Percentiles rank a stretch among this genome's conserved stretches.
These are phyloP conservation scores for Strix uralensis DNA, from an alignment of 2,113 vertebrate genomes.

Conservation along the genomic window DNA sequence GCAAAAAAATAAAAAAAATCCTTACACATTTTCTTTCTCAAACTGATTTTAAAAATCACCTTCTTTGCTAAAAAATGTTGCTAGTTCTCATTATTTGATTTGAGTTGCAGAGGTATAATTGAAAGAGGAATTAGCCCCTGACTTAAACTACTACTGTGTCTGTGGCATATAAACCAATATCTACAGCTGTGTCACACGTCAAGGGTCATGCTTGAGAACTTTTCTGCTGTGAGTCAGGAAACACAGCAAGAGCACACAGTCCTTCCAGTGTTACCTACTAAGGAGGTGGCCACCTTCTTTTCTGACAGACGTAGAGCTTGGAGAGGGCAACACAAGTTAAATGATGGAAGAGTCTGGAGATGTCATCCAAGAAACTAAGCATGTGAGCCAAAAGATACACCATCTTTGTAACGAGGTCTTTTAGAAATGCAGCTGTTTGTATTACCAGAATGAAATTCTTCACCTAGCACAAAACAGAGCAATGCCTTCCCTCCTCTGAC, in stretches of 20 bases:
- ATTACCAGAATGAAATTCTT: not conserved
- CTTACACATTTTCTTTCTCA: not conserved
- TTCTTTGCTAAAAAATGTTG: not conserved
- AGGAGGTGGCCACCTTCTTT: not conserved
- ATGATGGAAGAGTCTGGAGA: not conserved
- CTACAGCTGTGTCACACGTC: not conserved
- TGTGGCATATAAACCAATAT: not conserved
- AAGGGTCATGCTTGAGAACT: not conserved
- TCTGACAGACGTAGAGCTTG: not conserved
- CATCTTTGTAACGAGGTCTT: not conserved
- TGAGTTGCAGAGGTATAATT: not conserved
- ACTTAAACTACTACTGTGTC: not conserved
- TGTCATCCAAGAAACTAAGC: not conserved
- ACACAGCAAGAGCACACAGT: rapidly evolving
- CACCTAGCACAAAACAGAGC: not conserved
- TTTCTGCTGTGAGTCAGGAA: not conserved
- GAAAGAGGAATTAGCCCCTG: not conserved
- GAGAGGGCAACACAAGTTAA: not conserved
- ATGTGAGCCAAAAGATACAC: not conserved
- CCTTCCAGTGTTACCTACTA: not conserved
- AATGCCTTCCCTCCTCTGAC: not conserved
- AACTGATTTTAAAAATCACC: not conserved
- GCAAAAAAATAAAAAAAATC: not conserved
- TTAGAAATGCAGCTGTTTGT: not conserved
- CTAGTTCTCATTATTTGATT: not conserved